Percentiles rank a stretch among this genome's conserved stretches.
Conservation (phyloP, 2,113 vertebrate species). For the Pipra filicauda region DNA sequence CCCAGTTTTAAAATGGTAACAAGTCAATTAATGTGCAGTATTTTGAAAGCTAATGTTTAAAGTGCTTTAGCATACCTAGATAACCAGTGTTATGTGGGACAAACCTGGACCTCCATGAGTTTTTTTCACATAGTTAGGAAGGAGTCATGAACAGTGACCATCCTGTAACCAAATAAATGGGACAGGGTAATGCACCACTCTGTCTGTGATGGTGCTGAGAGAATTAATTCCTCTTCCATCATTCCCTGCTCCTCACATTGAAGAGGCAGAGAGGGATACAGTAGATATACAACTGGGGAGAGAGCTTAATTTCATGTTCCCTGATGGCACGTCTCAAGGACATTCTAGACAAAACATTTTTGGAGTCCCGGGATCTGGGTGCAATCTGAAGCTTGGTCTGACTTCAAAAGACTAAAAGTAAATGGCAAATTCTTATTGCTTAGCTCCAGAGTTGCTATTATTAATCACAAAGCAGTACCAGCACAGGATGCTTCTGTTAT, state of each 20-base stretch:
- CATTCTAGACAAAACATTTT: background rate
- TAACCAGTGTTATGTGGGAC: background rate
- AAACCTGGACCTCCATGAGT: background rate
- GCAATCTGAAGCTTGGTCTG: background rate
- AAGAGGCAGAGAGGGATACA: background rate
- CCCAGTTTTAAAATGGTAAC: background rate
- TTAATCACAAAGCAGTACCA: background rate
- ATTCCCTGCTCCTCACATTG: background rate
- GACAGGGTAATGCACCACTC: background rate
- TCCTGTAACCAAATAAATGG: background rate
- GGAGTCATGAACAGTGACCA: background rate
- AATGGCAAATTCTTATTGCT: background rate
- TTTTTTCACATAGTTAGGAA: background rate
- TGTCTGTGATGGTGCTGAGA: background rate
- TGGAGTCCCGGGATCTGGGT: background rate
- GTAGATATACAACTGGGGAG: background rate
- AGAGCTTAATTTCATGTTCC: background rate
- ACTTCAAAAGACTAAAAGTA: background rate
- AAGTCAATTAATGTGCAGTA: background rate
- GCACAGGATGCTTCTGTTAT: background rate
- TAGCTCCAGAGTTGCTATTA: background rate
- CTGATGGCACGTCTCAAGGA: background rate
- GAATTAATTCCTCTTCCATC: background rate
- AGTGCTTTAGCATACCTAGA: background rate
- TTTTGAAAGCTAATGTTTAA: background rate